phyloP scores from a whole-genome alignment of 2,888 invertebrate genomes.

The Ganaspis brasiliensis region DNA sequence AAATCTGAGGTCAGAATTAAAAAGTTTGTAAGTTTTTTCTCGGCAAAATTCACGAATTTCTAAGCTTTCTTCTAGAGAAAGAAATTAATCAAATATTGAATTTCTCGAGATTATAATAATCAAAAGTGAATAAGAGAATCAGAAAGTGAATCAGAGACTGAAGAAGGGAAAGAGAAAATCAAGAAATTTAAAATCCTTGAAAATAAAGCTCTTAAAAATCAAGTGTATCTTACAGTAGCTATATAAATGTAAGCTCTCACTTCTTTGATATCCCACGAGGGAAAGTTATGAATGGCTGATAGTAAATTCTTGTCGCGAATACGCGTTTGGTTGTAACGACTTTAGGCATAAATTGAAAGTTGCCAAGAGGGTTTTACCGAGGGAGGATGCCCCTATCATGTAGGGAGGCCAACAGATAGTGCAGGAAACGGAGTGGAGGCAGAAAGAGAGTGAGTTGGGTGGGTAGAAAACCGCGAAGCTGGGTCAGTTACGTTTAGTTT shows the following conservation, averaged over 20 bases:
- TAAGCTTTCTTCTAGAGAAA: no score
- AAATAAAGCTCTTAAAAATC: not conserved
- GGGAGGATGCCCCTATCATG: slow-evolving; percentile 46
- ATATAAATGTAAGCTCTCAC: not conserved
- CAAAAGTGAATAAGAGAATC: not conserved
- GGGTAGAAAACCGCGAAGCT: slow-evolving; percentile 67
- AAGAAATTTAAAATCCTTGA: not conserved
- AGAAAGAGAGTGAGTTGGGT: slow-evolving; percentile 47
- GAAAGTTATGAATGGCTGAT: slow-evolving; percentile 19
- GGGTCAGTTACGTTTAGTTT: slow-evolving; percentile 69
- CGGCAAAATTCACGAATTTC: no score
- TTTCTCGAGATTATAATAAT: not conserved
- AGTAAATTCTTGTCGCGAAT: slow-evolving; percentile 36
- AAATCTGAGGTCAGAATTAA: no score
- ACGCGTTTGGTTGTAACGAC: slow-evolving; percentile 62
- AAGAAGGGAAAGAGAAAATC: no score
- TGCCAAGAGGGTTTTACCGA: slow-evolving; percentile 68
- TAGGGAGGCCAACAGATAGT: slow-evolving; percentile 53
- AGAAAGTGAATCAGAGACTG: not conserved
- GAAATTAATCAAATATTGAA: no score
- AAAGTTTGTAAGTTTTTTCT: no score
- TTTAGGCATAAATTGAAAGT: slow-evolving; percentile 75
- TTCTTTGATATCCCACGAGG: slow-evolving; percentile 7
- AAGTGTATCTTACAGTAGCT: not conserved
- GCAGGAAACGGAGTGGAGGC: slow-evolving; percentile 48